Evolutionary conservation across 2,888 invertebrate genomes (phyloP).

Genomic region (Aricia artaxerxes): DNA sequence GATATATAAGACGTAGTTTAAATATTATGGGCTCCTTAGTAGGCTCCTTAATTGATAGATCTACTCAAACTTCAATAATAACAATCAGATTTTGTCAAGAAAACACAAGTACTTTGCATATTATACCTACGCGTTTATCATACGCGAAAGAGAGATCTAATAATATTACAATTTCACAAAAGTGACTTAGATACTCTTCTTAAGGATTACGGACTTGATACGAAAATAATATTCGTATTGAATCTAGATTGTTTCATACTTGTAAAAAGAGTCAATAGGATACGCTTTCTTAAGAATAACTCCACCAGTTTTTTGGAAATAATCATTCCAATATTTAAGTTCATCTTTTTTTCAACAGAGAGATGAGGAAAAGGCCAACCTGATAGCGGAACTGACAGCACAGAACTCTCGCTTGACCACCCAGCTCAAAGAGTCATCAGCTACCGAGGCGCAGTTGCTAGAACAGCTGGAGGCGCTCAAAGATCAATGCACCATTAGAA

Average conservation of each 20-base stretch:
- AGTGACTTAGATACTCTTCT: too few species aligned
- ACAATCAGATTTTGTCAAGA: background rate
- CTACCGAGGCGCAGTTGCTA: conserved; percentile 88
- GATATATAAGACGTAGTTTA: background rate
- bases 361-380: conserved; percentile 89
- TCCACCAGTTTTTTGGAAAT: too few species aligned
- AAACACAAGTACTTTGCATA: too few species aligned
- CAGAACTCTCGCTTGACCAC: conserved; percentile 93
- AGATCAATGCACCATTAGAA: conserved; percentile 91
- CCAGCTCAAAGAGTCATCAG: conserved; percentile 91
- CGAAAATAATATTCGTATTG: too few species aligned
- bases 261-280: too few species aligned
- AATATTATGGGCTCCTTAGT: background rate
- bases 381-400: conserved; percentile 91
- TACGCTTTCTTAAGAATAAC: too few species aligned
- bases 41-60: background rate
- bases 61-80: background rate
- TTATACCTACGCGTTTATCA: background rate
- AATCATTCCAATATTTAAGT: background rate
- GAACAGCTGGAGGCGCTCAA: conserved; percentile 90
- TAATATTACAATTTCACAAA: too few species aligned
- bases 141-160: too few species aligned
- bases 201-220: too few species aligned
- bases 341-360: conserved; percentile 66
- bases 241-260: too few species aligned